Evolutionary conservation across 2,113 vertebrate species (phyloP).

Genomic region (Plotosus lineatus): DNA sequence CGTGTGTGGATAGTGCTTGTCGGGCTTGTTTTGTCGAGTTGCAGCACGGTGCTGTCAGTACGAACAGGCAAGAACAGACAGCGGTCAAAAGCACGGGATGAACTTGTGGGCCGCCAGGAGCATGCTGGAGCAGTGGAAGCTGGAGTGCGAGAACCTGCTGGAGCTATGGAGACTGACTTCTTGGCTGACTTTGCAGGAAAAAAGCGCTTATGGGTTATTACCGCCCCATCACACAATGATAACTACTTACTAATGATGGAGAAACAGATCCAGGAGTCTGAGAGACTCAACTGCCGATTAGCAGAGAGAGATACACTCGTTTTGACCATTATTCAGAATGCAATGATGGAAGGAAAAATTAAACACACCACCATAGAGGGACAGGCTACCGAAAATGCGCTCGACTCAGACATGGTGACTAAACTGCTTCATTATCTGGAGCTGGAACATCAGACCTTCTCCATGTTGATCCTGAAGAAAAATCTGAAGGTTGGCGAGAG

Average conservation of each 20-base stretch:
- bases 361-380: slow-evolving; percentile 68
- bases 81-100: slow-evolving; percentile 55
- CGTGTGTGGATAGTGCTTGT: slow-evolving; percentile 52
- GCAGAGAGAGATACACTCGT: slow-evolving; percentile 75
- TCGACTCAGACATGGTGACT: slow-evolving; percentile 70
- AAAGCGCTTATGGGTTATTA: slow-evolving; percentile 76
- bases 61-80: slow-evolving; percentile 40
- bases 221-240: slow-evolving; percentile 68
- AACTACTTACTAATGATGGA: slow-evolving; percentile 78
- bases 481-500: slow-evolving; percentile 70
- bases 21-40: slow-evolving; percentile 60
- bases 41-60: slow-evolving; percentile 41
- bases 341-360: slow-evolving; percentile 76
- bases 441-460: slow-evolving; percentile 70
- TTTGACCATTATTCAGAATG: slow-evolving; percentile 76
- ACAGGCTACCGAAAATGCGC: slow-evolving; percentile 62
- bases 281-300: slow-evolving; percentile 72
- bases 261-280: slow-evolving; percentile 73
- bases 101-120: slow-evolving; percentile 60
- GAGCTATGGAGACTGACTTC: slow-evolving; percentile 67
- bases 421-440: slow-evolving; percentile 73
- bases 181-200: slow-evolving; percentile 72
- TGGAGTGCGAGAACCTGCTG: slow-evolving; percentile 33
- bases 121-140: slow-evolving; percentile 48
- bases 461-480: slow-evolving; percentile 77